Conservation (phyloP, 2,113 vertebrate genomes). For the Dermatemys mawii region DNA sequence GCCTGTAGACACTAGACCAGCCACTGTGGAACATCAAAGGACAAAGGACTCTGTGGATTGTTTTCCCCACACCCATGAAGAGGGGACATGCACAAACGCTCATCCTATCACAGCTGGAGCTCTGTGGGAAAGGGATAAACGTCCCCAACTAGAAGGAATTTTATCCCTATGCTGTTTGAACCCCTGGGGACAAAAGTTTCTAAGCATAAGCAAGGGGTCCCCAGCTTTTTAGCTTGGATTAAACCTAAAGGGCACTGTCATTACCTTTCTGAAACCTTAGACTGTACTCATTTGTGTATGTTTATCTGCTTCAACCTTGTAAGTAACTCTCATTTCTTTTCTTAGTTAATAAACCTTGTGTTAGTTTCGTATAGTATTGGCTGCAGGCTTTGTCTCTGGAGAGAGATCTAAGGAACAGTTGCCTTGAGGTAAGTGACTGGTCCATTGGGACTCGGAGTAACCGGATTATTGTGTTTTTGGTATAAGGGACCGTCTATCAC, state of each 20-base stretch:
- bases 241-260: not conserved
- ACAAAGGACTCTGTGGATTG: not conserved
- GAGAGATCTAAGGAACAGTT: too few relatives aligned
- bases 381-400: not conserved
- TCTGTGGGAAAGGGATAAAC: not conserved
- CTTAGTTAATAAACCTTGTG: not conserved
- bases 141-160: not conserved
- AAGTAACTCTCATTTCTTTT: not conserved
- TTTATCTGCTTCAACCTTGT: not conserved
- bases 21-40: not conserved
- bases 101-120: not conserved
- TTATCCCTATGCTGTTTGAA: not conserved
- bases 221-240: not conserved
- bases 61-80: not conserved
- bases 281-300: not conserved
- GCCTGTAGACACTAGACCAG: not conserved
- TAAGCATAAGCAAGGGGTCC: not conserved
- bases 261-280: not conserved
- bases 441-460: not conserved
- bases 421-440: not conserved
- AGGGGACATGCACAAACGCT: not conserved
- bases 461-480: not conserved
- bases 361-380: not conserved
- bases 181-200: not conserved
- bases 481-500: not conserved